Conservation (phyloP, 1,140 invertebrate species). For the Amyelois transitella region DNA sequence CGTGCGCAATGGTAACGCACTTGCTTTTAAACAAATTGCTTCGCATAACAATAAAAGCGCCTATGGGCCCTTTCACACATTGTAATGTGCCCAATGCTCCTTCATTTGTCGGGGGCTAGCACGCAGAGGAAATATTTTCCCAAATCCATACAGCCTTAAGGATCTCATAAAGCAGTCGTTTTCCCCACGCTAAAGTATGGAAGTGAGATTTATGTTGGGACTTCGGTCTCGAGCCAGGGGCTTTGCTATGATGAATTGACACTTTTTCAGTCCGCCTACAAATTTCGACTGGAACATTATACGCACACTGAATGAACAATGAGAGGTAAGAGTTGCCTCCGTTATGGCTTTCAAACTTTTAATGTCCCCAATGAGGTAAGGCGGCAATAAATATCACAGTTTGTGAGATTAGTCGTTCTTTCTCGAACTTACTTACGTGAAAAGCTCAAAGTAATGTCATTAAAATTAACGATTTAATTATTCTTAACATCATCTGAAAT, state of each 20-base stretch:
- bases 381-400: conserved; percentile 55
- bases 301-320: conserved; percentile 68
- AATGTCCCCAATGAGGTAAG: conserved; percentile 66
- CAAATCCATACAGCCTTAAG: conserved; percentile 76
- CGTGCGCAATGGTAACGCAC: conserved; percentile 56
- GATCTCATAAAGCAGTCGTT: conserved; percentile 75
- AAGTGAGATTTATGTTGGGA: conserved; percentile 74
- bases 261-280: conserved; percentile 68
- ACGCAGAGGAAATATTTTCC: conserved; percentile 73
- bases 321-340: conserved; percentile 49
- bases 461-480: conserved; percentile 18
- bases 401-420: conserved; percentile 56
- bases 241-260: conserved; percentile 73
- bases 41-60: conserved; percentile 69
- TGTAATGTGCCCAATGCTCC: conserved; percentile 67
- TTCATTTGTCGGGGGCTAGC: conserved; percentile 69
- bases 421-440: conserved; percentile 33
- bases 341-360: conserved; percentile 62
- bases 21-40: conserved; percentile 73
- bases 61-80: conserved; percentile 67
- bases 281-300: conserved; percentile 66
- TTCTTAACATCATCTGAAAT: conserved; percentile 2
- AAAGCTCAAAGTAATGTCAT: conserved; percentile 26
- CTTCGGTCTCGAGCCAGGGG: conserved; percentile 60
- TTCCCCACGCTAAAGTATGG: conserved; percentile 72